phyloP scores from a whole-genome alignment of 2,797 vertebrate species.

The Enteromius trimaculatus region DNA sequence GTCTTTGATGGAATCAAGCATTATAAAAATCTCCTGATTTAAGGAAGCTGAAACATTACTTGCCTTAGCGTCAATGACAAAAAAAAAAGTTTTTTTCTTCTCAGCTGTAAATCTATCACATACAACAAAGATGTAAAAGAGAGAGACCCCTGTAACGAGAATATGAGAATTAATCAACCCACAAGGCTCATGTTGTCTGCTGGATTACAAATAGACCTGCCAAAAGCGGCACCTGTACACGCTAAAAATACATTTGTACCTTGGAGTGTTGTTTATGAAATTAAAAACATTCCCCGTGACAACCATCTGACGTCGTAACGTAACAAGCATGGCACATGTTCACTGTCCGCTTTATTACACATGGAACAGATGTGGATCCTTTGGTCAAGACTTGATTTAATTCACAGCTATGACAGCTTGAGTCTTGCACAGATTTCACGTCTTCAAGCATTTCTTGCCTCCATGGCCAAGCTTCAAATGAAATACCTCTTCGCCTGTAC shows the following conservation, averaged over 20 bases:
- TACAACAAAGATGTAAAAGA: neutral
- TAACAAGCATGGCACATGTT: neutral
- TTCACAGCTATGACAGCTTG: conserved; percentile 8
- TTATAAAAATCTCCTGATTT: neutral
- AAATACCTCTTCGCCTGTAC: neutral
- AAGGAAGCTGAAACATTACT: neutral
- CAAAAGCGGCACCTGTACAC: conserved; percentile 2
- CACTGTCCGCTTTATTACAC: neutral
- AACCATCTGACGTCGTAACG: neutral
- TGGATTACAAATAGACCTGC: neutral
- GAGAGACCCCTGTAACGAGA: neutral
- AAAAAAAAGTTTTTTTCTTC: neutral
- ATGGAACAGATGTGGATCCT: conserved; percentile 1
- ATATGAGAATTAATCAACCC: neutral
- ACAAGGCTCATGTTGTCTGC: neutral
- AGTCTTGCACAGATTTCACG: neutral
- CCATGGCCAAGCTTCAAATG: neutral
- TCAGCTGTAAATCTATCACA: neutral
- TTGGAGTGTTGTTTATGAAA: neutral
- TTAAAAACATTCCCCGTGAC: neutral
- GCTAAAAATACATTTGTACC: neutral
- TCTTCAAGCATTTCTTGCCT: neutral
- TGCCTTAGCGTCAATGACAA: neutral
- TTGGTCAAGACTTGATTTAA: conserved; percentile 8
- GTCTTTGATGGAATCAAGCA: neutral